These are phyloP conservation scores for Calephelis virginiensis DNA, from an alignment of 1,140 invertebrate genomes.

Conservation along the genomic window DNA sequence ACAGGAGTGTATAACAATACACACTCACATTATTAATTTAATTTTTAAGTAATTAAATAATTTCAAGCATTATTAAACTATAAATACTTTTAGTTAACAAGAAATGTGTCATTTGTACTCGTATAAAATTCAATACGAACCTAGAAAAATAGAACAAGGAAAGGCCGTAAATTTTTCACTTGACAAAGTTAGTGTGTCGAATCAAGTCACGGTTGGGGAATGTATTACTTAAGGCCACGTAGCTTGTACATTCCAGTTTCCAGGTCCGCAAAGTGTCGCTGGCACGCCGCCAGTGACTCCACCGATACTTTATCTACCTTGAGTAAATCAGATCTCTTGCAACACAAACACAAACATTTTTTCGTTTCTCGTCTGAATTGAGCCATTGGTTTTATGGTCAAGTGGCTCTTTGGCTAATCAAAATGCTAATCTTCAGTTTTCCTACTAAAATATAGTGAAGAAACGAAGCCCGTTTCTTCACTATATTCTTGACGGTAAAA, in stretches of 20 bases:
- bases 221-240: constrained; percentile 28
- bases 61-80: too few species aligned
- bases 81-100: not conserved
- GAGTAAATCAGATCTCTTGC: constrained; percentile 47
- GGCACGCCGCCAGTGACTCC: constrained; percentile 40
- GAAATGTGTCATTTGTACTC: not conserved
- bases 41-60: too few species aligned
- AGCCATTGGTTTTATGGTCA: constrained; percentile 5
- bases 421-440: not conserved
- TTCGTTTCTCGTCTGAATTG: constrained; percentile 21
- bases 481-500: too few species aligned
- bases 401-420: not conserved
- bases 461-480: too few species aligned
- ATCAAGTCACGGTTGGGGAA: constrained; percentile 25
- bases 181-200: constrained; percentile 17
- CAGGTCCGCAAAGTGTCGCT: constrained; percentile 37
- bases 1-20: too few species aligned
- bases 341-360: constrained; percentile 47
- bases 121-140: not conserved
- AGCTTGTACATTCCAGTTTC: constrained; percentile 25
- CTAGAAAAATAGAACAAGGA: not conserved
- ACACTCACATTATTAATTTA: too few species aligned
- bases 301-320: constrained; percentile 41
- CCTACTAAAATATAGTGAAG: too few species aligned
- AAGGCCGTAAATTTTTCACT: constrained; percentile 7